Evolutionary conservation across 2,888 invertebrate genomes (phyloP), one percentile per base, ranked within the genome.

Genomic region (Hirtodrosophila alboralis): DNA sequence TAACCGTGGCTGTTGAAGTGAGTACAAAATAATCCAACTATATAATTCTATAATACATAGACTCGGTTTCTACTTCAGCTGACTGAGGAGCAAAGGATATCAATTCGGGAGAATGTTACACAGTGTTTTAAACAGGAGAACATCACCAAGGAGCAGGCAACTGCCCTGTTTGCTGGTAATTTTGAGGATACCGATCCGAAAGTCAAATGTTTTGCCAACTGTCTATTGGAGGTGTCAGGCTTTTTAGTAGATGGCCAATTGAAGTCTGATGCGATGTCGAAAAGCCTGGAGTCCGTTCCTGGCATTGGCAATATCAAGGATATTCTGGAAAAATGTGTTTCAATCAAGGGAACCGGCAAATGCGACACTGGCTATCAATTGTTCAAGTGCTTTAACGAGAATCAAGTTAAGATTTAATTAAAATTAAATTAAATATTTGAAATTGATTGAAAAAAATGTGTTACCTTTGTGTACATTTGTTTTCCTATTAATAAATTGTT

Each of bases 141-240:
- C n/a, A 30, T 67, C n/a, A 60, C 58, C 12, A 60, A 69, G 31
- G 81, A 85, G 3, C 85, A 78, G 14, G 76, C 72, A 1, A 9
- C 37, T 3, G 67, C 67, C 1, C 2, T 89, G 18, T 75, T 58
- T 6, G 27, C 14, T 1, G 86, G 75, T 1, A 81, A 84, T n/a
- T 75, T 68, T 23, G 45, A 59, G 1, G 61, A 75, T 34, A 49
- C 48, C 1, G 68, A 77, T 44, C 63, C 74, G 0, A 75, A 70
- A 14, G 21, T 71, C 1, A 87, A 88, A 37, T 89, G 89, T 47
- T 87, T 87, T 45, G 54, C 77, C 12, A 86, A 86, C 5, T 90
- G 89, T 18, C 76, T 87, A 57, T 41, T 89, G 33, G 88, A 89
- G 51, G 78, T 76, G 23, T 23, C 47, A 3, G 88, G 86, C 13